Conservation (phyloP, 2,113 vertebrate genomes). For the Rhynchomys soricoides region DNA sequence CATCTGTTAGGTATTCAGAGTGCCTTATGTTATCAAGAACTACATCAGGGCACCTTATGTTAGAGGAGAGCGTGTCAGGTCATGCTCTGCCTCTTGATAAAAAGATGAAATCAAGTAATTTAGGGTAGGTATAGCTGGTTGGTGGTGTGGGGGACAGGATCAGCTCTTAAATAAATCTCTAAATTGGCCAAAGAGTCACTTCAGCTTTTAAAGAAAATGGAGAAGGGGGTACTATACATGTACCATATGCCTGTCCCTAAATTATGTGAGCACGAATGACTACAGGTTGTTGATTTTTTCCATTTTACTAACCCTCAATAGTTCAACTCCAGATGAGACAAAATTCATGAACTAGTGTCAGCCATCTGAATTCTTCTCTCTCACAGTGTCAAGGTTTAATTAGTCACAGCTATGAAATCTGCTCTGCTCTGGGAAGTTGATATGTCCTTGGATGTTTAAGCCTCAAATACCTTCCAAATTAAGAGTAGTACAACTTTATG, state of each 20-base stretch:
- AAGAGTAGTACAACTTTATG: not conserved
- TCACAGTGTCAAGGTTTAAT: constrained; percentile 29
- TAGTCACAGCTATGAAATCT: constrained; percentile 27
- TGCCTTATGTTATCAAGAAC: not conserved
- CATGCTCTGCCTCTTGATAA: not conserved
- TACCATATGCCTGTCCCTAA: not conserved
- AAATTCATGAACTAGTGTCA: not conserved
- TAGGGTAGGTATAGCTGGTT: not conserved
- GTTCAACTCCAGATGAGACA: not conserved
- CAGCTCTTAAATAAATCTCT: not conserved
- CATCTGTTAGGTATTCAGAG: not conserved
- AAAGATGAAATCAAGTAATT: not conserved
- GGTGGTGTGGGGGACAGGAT: not conserved
- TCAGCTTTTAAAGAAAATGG: not conserved
- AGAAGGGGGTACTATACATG: not conserved
- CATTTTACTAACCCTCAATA: not conserved
- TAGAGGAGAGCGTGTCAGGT: not conserved
- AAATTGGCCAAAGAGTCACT: not conserved
- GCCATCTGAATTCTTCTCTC: not conserved
- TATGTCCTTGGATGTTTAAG: not conserved
- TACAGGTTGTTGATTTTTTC: not conserved
- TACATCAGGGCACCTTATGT: not conserved
- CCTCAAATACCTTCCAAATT: not conserved
- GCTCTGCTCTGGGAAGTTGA: not conserved
- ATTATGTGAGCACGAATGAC: not conserved